Percentiles rank a stretch among this genome's conserved stretches.
These are phyloP conservation scores for Pluvianellus socialis DNA, from an alignment of 2,113 vertebrate species.

Conservation along the genomic window DNA sequence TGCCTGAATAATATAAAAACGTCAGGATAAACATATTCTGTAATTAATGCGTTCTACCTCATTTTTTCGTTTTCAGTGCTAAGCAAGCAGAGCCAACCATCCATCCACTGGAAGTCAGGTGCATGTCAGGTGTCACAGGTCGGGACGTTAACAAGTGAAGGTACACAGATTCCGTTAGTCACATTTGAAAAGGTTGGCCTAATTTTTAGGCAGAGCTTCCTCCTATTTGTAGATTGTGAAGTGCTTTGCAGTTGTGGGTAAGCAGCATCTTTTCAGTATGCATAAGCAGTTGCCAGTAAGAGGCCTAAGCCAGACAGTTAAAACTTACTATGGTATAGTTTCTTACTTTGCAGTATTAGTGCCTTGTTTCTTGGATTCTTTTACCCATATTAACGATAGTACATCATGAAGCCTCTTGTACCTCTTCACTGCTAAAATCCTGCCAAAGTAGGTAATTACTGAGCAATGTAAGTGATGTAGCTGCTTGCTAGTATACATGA, in stretches of 20 bases:
- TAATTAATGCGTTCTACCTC: background rate
- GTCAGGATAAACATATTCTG: background rate
- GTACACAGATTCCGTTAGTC: background rate
- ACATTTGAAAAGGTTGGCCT: background rate
- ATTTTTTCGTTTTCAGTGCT: background rate
- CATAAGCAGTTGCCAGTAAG: background rate
- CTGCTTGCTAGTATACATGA: background rate
- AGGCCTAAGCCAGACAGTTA: background rate
- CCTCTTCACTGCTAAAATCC: background rate
- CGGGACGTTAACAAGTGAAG: background rate
- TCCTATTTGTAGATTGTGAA: background rate
- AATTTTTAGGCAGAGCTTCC: background rate
- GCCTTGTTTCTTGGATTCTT: background rate
- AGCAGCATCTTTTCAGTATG: background rate
- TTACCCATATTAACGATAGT: background rate
- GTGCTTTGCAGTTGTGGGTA: background rate
- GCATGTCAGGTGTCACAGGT: background rate
- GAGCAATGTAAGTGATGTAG: background rate
- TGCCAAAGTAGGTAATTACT: background rate
- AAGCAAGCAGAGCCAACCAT: background rate
- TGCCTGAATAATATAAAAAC: background rate
- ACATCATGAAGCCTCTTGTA: background rate
- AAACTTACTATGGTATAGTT: background rate
- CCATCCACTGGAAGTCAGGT: background rate
- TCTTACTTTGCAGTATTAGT: background rate